phyloP scores from a whole-genome alignment of 2,113 vertebrate genomes.

The Synchiropus splendidus region DNA sequence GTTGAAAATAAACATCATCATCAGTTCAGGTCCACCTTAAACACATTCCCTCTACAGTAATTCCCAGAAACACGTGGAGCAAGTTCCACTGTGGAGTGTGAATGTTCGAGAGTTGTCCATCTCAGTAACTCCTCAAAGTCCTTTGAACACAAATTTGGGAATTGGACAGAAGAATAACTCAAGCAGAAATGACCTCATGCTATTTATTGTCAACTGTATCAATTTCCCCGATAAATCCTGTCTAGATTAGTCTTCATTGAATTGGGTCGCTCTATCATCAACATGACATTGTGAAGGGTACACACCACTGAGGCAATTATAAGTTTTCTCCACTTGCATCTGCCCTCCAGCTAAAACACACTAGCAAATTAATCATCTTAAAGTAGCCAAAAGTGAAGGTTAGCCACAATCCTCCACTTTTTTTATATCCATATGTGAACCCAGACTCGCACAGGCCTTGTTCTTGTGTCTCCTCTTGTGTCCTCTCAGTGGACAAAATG shows the following conservation, averaged over 20 bases:
- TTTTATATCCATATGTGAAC: slow-evolving; percentile 27
- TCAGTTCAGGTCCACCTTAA: no score
- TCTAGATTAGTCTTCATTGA: slow-evolving; percentile 33
- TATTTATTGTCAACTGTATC: not conserved
- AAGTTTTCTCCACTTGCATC: slow-evolving; percentile 47
- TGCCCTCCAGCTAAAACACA: slow-evolving; percentile 51
- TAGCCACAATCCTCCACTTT: slow-evolving; percentile 49
- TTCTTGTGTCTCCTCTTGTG: slow-evolving; percentile 30
- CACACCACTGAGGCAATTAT: slow-evolving; percentile 51
- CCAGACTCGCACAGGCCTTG: slow-evolving; percentile 6
- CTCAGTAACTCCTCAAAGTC: no score
- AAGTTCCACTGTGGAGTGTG: no score
- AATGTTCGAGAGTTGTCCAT: no score
- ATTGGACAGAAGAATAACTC: no score
- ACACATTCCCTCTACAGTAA: no score
- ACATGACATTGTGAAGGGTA: slow-evolving; percentile 56
- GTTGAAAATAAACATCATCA: no score
- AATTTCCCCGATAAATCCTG: no score
- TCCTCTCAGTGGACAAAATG: slow-evolving; percentile 48
- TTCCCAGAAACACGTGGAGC: no score
- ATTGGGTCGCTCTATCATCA: slow-evolving; percentile 22
- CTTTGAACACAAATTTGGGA: no score
- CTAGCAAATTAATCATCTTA: slow-evolving; percentile 60
- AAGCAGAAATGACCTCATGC: no score
- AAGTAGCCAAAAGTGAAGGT: slow-evolving; percentile 58